phyloP scores from a whole-genome alignment of 2,888 invertebrate species.

The Coleophora deauratella region DNA sequence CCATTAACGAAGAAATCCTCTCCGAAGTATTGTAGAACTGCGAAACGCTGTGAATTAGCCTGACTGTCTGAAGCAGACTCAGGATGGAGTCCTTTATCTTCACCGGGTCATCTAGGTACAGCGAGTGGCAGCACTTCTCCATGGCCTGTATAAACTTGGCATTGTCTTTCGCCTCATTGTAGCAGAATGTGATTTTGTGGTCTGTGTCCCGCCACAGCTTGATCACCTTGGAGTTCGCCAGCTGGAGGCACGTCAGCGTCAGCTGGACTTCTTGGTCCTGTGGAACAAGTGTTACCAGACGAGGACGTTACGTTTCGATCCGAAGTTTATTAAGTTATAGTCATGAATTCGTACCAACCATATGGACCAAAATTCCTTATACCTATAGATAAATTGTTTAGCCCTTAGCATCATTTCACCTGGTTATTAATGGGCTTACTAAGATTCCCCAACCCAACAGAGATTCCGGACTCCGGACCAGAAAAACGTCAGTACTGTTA shows the following conservation, averaged over 20 bases:
- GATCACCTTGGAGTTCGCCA: constrained; percentile 85
- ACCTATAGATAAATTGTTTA: too few relatives aligned
- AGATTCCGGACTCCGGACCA: too few relatives aligned
- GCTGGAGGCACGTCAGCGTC: constrained; percentile 83
- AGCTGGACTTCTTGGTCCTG: constrained; percentile 84
- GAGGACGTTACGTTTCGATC: background rate
- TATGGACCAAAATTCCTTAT: too few relatives aligned
- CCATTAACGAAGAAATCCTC: constrained; percentile 95
- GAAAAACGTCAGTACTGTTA: too few relatives aligned
- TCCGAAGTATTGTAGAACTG: constrained; percentile 98
- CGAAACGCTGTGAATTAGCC: constrained; percentile 94
- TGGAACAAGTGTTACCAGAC: constrained; percentile 5
- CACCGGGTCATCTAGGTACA: constrained; percentile 94
- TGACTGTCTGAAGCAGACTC: constrained; percentile 91
- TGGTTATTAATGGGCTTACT: too few relatives aligned
- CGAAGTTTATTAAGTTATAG: too few relatives aligned
- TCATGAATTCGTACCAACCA: too few relatives aligned
- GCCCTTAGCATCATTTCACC: too few relatives aligned
- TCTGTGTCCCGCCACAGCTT: constrained; percentile 90
- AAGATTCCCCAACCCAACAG: too few relatives aligned
- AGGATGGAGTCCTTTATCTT: constrained; percentile 93
- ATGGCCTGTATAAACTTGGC: constrained; percentile 93
- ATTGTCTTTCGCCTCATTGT: constrained; percentile 96
- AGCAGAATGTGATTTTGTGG: constrained; percentile 93
- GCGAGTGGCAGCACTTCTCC: constrained; percentile 95